Conservation (phyloP, 2,888 invertebrate genomes). For the Erebia palarica region DNA sequence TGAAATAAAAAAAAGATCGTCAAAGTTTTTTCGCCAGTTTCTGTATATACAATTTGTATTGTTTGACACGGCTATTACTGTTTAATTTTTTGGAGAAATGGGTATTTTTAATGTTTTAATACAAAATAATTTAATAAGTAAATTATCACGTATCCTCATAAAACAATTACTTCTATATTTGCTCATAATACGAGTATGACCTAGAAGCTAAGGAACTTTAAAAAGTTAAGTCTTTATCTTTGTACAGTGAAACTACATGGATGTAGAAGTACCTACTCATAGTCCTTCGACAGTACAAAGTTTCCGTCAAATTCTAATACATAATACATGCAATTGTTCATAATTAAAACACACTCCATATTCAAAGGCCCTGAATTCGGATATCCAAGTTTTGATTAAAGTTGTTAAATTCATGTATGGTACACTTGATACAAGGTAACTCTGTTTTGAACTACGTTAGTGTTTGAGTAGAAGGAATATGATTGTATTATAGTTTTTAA, state of each 20-base stretch:
- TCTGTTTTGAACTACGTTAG: constrained; percentile 19
- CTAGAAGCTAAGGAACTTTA: neutral
- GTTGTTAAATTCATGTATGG: constrained; percentile 22
- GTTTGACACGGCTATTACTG: too few species aligned
- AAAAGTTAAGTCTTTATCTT: neutral
- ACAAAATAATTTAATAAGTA: too few species aligned
- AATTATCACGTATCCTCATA: too few species aligned
- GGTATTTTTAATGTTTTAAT: too few species aligned
- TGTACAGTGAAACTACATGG: neutral
- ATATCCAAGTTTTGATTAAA: constrained; percentile 26
- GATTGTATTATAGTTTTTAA: neutral
- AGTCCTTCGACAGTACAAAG: neutral
- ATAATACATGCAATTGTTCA: constrained; percentile 16
- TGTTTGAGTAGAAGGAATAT: neutral
- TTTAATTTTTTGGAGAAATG: too few species aligned
- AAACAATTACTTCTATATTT: too few species aligned
- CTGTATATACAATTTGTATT: too few species aligned
- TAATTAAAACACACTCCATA: constrained; percentile 15
- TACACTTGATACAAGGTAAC: constrained; percentile 19
- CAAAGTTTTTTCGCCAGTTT: too few species aligned
- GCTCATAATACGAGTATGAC: neutral
- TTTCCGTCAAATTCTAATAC: constrained; percentile 3
- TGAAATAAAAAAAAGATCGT: too few species aligned
- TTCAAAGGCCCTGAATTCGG: constrained; percentile 22
- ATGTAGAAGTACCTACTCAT: neutral